Evolutionary conservation across 1,140 invertebrate species (phyloP).

Genomic region (Drosophila ogumai): DNA sequence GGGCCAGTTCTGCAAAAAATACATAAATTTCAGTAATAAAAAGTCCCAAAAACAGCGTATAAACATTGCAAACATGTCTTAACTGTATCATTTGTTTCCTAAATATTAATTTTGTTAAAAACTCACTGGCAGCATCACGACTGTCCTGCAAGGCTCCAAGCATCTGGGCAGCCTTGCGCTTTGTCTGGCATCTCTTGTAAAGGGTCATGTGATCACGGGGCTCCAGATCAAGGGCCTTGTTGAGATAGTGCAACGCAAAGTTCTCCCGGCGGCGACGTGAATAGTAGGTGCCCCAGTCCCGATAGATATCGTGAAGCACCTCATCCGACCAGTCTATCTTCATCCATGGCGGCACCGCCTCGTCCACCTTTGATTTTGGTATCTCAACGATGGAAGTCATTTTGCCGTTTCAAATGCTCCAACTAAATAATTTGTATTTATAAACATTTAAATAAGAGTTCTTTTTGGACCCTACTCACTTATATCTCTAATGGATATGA

Average conservation of each 20-base stretch:
- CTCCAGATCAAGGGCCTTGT: slow-evolving; percentile 64
- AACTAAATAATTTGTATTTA: neutral
- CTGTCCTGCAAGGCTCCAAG: slow-evolving; percentile 62
- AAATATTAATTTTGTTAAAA: neutral
- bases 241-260: slow-evolving; percentile 67
- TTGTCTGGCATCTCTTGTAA: slow-evolving; percentile 70
- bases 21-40: neutral
- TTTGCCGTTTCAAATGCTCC: neutral
- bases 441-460: too few relatives aligned
- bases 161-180: slow-evolving; percentile 67
- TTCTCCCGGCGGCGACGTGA: slow-evolving; percentile 64
- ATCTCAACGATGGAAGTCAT: slow-evolving; percentile 66
- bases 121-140: slow-evolving; percentile 55
- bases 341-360: slow-evolving; percentile 47
- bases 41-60: neutral
- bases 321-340: slow-evolving; percentile 67
- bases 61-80: neutral
- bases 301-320: slow-evolving; percentile 64
- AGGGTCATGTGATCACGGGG: slow-evolving; percentile 54
- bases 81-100: neutral
- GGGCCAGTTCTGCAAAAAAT: slow-evolving; percentile 33
- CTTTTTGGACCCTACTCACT: neutral
- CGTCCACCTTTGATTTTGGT: slow-evolving; percentile 11
- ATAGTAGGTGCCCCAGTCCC: slow-evolving; percentile 76
- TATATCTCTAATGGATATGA: neutral